Base-by-base conservation (phyloP, 2,113 vertebrate genomes). In the Nematolebias whitei region DNA sequence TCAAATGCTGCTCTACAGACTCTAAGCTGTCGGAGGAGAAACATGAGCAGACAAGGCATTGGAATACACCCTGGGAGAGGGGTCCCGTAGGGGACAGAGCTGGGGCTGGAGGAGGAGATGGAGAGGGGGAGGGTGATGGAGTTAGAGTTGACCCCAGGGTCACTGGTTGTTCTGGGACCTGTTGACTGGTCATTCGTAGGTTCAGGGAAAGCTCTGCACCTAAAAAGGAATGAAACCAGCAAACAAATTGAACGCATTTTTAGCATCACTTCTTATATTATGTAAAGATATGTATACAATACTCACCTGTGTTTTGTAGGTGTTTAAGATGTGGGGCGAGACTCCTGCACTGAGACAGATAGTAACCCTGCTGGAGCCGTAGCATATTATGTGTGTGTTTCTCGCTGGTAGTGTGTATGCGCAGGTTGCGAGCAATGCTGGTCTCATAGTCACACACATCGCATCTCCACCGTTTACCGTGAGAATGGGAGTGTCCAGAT, bases 341-440 rank as follows among this genome's bases (percentile, higher is more conserved):
- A 86, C 88, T 94, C 93, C 95, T 91, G 88, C 95, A 96, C 88
- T 97, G 97, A 0, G 96, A 95, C 92, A 98, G 92, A 91, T 98
- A 99, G 93, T 96, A 99, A 91, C 72, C 97, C 95, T 89, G 97
- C 92, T 99, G 98, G 63, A 99, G 93, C 78, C 98, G 89, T 83
- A 99, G 90, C 96, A 98, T 96, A 53, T 99, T 99, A 52, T 99
- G 98, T 82, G 98, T 99, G 92, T 99, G 98, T 92, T 99, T 99
- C 93, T 99, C 98, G 61, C 98, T 99, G 85, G 97, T 99, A 94
- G 98, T 99, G 93, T 99, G 98, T 80, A 99, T 99, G 74, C 97
- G 96, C 44, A 99, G 94, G 94, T 99, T 99, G 35, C 97, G 92
- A 4, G 98, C 98, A 69, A 99, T 97, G 48, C 97, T 98, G 91